Evolutionary conservation across 30 jellyfish, hydroid and myxozoan genomes (phyloP).

Genomic region (Pseudorhiza aurosa): DNA sequence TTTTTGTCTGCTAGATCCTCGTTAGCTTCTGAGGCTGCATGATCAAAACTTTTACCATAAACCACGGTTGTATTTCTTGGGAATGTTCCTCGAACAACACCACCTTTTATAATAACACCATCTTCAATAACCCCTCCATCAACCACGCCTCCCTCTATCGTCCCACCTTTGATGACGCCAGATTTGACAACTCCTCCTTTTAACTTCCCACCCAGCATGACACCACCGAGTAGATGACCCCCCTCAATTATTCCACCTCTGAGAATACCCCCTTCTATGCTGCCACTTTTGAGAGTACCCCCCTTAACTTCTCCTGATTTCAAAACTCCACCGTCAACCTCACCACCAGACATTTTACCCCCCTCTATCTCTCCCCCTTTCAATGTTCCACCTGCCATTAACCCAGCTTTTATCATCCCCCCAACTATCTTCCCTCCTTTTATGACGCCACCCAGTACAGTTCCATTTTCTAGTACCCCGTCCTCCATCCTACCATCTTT

Average conservation of each 20-base stretch:
- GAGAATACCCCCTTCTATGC: slow-evolving; percentile 93
- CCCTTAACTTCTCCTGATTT: slow-evolving; percentile 90
- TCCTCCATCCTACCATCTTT: slow-evolving; percentile 83
- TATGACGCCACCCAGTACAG: slow-evolving; percentile 85
- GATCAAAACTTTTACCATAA: neutral
- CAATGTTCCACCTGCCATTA: slow-evolving; percentile 83
- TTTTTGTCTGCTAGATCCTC: neutral
- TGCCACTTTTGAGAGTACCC: slow-evolving; percentile 81
- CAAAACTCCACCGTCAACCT: slow-evolving; percentile 90
- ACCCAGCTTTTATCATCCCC: slow-evolving; percentile 79
- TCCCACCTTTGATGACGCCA: slow-evolving; percentile 91
- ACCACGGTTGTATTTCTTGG: slow-evolving; percentile 22
- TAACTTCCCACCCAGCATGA: slow-evolving; percentile 90
- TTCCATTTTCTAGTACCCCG: slow-evolving; percentile 77
- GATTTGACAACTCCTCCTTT: slow-evolving; percentile 93
- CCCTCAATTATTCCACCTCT: slow-evolving; percentile 94
- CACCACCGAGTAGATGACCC: slow-evolving; percentile 94
- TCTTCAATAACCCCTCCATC: slow-evolving; percentile 97
- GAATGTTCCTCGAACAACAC: slow-evolving; percentile 79
- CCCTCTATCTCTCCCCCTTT: slow-evolving; percentile 90
- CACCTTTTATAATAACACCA: slow-evolving; percentile 93
- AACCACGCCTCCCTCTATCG: slow-evolving; percentile 89
- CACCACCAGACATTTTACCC: slow-evolving; percentile 84
- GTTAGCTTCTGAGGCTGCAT: neutral
- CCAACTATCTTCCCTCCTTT: slow-evolving; percentile 84